phyloP scores from a whole-genome alignment of 2,797 vertebrate genomes.

The Tapera naevia region DNA sequence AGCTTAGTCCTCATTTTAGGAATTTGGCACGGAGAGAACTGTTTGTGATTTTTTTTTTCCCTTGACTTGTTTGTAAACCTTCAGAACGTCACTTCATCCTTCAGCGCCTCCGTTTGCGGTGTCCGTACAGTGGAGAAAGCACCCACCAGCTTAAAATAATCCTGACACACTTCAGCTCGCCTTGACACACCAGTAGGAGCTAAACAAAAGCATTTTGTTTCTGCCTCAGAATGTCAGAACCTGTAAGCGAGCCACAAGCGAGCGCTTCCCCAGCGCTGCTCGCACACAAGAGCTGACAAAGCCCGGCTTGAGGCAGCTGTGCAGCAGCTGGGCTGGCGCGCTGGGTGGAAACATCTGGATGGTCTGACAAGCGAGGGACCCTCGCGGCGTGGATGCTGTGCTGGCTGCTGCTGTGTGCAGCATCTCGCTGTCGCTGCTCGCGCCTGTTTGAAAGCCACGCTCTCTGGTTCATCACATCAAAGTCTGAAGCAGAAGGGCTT shows the following conservation, averaged over 20 bases:
- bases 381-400: neutral
- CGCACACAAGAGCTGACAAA: constrained; percentile 1
- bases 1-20: neutral
- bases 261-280: neutral
- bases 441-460: neutral
- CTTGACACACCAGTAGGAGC: neutral
- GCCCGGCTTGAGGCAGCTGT: constrained; percentile 63
- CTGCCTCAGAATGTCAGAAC: neutral
- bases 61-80: neutral
- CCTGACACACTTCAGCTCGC: neutral
- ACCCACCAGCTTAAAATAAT: neutral
- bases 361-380: neutral
- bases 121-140: neutral
- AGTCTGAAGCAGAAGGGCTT: neutral
- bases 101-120: neutral
- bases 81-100: neutral
- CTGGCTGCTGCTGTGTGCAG: constrained; percentile 27
- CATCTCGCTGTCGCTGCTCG: neutral
- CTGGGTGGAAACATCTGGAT: constrained; percentile 69
- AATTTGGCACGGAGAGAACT: neutral
- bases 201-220: neutral
- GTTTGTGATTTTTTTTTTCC: neutral
- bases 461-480: constrained; percentile 23
- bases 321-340: constrained; percentile 66
- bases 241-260: neutral